These are phyloP conservation scores for Parambassis ranga DNA, from an alignment of 2,797 vertebrate species.

Conservation along the genomic window DNA sequence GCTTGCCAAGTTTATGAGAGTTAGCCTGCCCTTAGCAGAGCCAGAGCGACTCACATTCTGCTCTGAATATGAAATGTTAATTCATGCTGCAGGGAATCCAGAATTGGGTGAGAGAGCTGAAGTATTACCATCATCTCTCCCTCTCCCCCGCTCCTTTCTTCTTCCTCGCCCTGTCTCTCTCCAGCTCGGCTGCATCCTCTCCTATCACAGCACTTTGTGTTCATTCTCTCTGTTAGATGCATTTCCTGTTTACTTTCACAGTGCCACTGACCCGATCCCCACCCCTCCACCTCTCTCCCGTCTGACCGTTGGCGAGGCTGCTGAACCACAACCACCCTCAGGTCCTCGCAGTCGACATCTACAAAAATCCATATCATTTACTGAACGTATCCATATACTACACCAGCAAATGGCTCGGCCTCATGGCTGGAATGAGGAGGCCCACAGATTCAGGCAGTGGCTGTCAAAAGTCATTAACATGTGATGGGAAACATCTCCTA, in stretches of 20 bases:
- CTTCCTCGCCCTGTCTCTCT: constrained; percentile 23
- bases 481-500: constrained; percentile 58
- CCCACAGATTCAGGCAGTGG: constrained; percentile 39
- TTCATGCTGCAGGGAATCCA: constrained; percentile 74
- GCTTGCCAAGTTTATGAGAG: constrained; percentile 75
- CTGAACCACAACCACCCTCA: constrained; percentile 37
- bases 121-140: constrained; percentile 46
- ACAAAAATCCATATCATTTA: constrained; percentile 56
- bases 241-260: constrained; percentile 45
- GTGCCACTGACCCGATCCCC: constrained; percentile 30
- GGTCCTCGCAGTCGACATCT: constrained; percentile 31
- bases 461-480: constrained; percentile 72
- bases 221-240: constrained; percentile 36
- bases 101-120: constrained; percentile 69
- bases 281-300: constrained; percentile 3
- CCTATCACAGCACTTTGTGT: constrained; percentile 39
- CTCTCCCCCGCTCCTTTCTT: constrained; percentile 16
- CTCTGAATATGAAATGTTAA: constrained; percentile 82
- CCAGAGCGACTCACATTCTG: constrained; percentile 68
- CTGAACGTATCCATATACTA: constrained; percentile 48
- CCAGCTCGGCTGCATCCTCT: constrained; percentile 36
- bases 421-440: constrained; percentile 13
- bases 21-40: constrained; percentile 72
- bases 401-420: constrained; percentile 34
- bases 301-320: constrained; percentile 33